Conservation (phyloP, 2,113 vertebrate genomes). For the Neotoma lepida region DNA sequence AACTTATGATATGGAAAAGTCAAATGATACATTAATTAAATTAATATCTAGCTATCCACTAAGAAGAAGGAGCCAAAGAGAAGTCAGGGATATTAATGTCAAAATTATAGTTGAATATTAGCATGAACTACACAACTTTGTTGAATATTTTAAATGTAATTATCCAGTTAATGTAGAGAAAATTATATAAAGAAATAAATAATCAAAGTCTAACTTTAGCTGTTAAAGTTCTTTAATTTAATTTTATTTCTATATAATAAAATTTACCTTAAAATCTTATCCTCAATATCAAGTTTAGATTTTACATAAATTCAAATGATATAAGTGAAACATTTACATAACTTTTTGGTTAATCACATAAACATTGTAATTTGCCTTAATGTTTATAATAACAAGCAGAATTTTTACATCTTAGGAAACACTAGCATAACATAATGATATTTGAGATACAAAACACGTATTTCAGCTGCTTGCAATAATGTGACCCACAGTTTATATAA, state of each 20-base stretch:
- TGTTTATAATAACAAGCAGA: neutral
- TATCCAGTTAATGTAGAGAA: neutral
- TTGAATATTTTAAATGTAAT: neutral
- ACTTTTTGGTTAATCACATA: neutral
- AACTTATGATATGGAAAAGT: conserved; percentile 63
- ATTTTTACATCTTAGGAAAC: neutral
- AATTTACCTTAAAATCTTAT: neutral
- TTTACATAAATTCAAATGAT: neutral
- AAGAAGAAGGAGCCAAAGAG: neutral
- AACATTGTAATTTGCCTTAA: neutral
- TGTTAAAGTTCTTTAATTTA: neutral
- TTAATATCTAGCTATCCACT: conserved; percentile 9
- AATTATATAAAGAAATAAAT: neutral
- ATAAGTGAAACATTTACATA: neutral
- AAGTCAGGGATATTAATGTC: conserved; percentile 46
- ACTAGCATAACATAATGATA: neutral
- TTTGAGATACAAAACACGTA: neutral
- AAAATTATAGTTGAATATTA: conserved; percentile 26
- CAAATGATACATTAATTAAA: conserved; percentile 68
- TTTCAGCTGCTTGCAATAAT: neutral
- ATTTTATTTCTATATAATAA: neutral
- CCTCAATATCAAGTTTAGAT: neutral
- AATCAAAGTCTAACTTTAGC: neutral
- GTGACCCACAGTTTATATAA: neutral
- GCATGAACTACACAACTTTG: neutral